Percentiles rank a stretch among this genome's conserved stretches.
Evolutionary conservation across 2,888 invertebrate species (phyloP).

Genomic region (Desoria tigrina): DNA sequence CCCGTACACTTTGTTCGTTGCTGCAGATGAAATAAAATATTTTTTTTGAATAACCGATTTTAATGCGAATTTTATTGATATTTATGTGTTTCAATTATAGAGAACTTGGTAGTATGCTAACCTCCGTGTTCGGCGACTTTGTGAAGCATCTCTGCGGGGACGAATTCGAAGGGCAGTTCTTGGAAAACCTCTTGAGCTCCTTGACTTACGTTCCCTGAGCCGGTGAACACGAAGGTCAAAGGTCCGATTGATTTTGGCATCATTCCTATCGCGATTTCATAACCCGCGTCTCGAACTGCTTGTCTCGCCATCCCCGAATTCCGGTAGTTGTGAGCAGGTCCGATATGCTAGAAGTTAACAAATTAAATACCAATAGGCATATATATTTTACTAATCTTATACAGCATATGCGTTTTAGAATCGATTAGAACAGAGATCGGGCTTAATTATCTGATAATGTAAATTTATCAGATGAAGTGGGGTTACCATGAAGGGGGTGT

Average conservation of each 20-base stretch:
- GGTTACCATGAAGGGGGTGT: conserved; percentile 99
- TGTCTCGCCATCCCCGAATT: conserved; percentile 97
- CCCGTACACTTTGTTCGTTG: conserved; percentile 90
- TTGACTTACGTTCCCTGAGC: conserved; percentile 95
- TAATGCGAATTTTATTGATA: neutral
- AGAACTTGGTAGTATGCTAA: conserved; percentile 58
- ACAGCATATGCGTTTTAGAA: no score
- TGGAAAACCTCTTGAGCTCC: conserved; percentile 72
- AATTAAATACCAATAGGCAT: neutral
- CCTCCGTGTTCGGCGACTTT: conserved; percentile 97
- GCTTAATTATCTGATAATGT: no score
- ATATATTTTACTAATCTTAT: neutral
- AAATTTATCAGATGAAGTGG: no score
- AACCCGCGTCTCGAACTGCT: conserved; percentile 97
- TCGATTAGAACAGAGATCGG: no score
- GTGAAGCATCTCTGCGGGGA: conserved; percentile 88
- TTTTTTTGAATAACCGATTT: neutral
- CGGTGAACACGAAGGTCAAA: conserved; percentile 95
- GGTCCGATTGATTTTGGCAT: conserved; percentile 90
- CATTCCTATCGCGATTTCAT: conserved; percentile 90
- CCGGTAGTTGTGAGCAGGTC: conserved; percentile 94
- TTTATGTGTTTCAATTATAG: no score
- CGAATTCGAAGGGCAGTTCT: conserved; percentile 95
- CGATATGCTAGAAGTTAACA: conserved; percentile 41
- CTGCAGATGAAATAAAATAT: conserved; percentile 60